Evolutionary conservation across 2,888 invertebrate species (phyloP), one percentile per base, ranked within the genome.

Genomic region (Cetonia aurata): DNA sequence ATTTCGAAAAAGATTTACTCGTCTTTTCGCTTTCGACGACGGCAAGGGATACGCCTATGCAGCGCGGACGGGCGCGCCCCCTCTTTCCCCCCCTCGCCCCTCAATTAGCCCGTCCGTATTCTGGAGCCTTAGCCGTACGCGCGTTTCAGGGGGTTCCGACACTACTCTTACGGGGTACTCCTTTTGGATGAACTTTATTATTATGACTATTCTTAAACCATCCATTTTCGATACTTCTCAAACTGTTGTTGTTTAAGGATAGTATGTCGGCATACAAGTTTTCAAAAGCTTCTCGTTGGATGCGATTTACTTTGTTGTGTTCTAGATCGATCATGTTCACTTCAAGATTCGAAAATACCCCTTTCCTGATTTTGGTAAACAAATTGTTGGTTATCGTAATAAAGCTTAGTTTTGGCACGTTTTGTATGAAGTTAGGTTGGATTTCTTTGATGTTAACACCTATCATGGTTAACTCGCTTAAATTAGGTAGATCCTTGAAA

Each of bases 131-230:
- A n/a, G n/a, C n/a, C n/a, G n/a, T n/a, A n/a, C n/a, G n/a, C n/a
- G n/a, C n/a, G n/a, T n/a, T n/a, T n/a, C n/a, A n/a, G n/a, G n/a
- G n/a, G n/a, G n/a, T n/a, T n/a, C n/a, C n/a, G n/a, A n/a, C n/a
- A n/a, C n/a, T n/a, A n/a, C n/a, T n/a, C n/a, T n/a, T n/a, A n/a
- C n/a, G n/a, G n/a, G n/a, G n/a, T n/a, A n/a, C n/a, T n/a, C n/a
- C n/a, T n/a, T n/a, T n/a, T n/a, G n/a, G n/a, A n/a, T n/a, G n/a
- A n/a, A n/a, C n/a, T n/a, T n/a, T n/a, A n/a, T n/a, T n/a, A n/a
- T n/a, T n/a, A n/a, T n/a, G n/a, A n/a, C n/a, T 46, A 57, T 68
- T 41, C 48, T 57, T 68, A 48, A 68, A 68, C 68, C 68, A 68
- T 9, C 42, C 57, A 3, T 19, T 56, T 56, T 46, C 46, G 33